Percentiles rank a stretch among this genome's conserved stretches.
Evolutionary conservation across 92 coral and sea anemone species (phyloP).

Genomic region (Phenganax marumi): DNA sequence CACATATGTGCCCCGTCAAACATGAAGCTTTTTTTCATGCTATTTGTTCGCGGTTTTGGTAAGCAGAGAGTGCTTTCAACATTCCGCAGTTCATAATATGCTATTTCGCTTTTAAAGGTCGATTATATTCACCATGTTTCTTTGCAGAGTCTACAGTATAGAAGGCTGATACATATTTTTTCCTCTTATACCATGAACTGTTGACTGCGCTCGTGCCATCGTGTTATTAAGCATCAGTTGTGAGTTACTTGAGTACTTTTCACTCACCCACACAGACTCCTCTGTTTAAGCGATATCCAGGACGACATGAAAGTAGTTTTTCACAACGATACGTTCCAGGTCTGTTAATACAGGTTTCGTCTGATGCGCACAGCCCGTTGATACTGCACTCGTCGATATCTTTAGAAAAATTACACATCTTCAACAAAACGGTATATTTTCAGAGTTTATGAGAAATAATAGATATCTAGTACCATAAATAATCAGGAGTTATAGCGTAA

Average conservation of each 20-base stretch:
- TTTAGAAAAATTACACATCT: background rate
- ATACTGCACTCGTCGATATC: background rate
- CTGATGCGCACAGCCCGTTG: background rate
- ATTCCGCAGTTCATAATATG: too few species aligned
- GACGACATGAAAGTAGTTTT: background rate
- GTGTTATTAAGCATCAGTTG: background rate
- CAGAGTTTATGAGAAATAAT: too few species aligned
- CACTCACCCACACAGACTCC: conserved; percentile 27
- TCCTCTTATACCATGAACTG: background rate
- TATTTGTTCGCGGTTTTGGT: too few species aligned
- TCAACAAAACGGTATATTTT: too few species aligned
- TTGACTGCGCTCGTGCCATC: background rate
- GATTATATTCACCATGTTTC: background rate
- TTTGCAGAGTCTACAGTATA: background rate
- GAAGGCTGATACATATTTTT: background rate
- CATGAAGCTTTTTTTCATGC: too few species aligned
- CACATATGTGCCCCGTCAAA: too few species aligned
- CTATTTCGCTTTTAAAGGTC: too few species aligned
- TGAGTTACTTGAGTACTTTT: background rate
- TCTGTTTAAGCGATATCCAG: conserved; percentile 2
- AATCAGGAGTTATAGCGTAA: too few species aligned
- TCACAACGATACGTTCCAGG: conserved; percentile 31
- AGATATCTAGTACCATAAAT: too few species aligned
- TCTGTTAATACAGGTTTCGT: conserved; percentile 4
- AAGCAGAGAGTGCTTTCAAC: too few species aligned